These are phyloP conservation scores for Rhinichthys klamathensis DNA, from an alignment of 2,113 vertebrate genomes.

Conservation along the genomic window DNA sequence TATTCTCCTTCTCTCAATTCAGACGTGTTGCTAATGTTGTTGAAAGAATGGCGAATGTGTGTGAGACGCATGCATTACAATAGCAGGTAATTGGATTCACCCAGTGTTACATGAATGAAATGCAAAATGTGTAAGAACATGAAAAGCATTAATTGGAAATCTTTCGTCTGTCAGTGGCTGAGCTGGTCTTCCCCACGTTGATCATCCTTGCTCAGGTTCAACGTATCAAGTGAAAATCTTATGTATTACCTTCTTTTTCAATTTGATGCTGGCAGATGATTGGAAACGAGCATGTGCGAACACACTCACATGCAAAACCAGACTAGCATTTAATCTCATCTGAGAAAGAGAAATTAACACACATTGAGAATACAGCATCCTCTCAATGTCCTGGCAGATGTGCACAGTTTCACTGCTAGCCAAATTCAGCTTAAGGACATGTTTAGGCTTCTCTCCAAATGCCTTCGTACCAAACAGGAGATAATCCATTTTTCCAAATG, in stretches of 20 bases:
- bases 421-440: slow-evolving; percentile 36
- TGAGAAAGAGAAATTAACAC: slow-evolving; percentile 36
- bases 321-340: slow-evolving; percentile 8
- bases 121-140: background rate
- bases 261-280: background rate
- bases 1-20: background rate
- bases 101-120: background rate
- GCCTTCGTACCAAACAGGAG: slow-evolving; percentile 17
- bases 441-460: slow-evolving; percentile 49
- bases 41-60: background rate
- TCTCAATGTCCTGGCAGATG: slow-evolving; percentile 35
- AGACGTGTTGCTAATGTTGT: background rate
- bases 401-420: slow-evolving; percentile 22
- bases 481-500: slow-evolving; percentile 45
- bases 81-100: slow-evolving; percentile 14
- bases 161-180: background rate
- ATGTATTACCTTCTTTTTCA: background rate
- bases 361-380: slow-evolving; percentile 13
- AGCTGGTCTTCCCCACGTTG: background rate
- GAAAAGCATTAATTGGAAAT: slow-evolving; percentile 2
- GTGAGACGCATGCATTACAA: background rate
- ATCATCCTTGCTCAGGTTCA: background rate
- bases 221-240: background rate
- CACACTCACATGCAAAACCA: background rate
- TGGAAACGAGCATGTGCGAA: background rate